Evolutionary conservation across 2,797 vertebrate species (phyloP).

Genomic region (Podarcis lilfordi): DNA sequence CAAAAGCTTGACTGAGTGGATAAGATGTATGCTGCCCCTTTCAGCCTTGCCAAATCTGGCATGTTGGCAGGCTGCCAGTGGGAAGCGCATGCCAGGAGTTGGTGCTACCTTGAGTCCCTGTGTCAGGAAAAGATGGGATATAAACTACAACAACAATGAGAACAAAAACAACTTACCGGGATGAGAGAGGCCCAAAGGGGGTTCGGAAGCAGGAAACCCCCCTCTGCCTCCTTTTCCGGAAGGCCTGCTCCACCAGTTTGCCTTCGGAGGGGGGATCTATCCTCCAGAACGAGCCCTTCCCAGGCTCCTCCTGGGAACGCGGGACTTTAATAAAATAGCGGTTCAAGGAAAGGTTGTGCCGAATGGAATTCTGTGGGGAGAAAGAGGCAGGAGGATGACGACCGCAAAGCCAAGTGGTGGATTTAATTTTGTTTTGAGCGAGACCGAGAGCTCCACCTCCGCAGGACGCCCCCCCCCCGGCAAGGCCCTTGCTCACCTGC

Average conservation of each 20-base stretch:
- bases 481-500: constrained; percentile 85
- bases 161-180: constrained; percentile 81
- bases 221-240: constrained; percentile 95
- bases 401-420: neutral
- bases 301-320: constrained; percentile 97
- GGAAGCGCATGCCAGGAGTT: constrained; percentile 24
- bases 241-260: constrained; percentile 97
- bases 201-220: constrained; percentile 97
- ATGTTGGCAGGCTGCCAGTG: constrained; percentile 26
- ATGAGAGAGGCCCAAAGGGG: constrained; percentile 96
- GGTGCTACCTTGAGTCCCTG: neutral
- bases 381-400: constrained; percentile 18
- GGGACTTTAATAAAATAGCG: constrained; percentile 99
- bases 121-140: no score
- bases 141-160: no score
- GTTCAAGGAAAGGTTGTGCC: constrained; percentile 98
- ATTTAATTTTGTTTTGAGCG: neutral
- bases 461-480: accelerated
- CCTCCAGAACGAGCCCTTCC: constrained; percentile 98
- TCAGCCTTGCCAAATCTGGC: neutral
- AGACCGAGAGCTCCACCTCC: neutral
- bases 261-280: constrained; percentile 95
- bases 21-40: constrained; percentile 59
- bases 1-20: constrained; percentile 71
- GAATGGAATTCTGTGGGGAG: constrained; percentile 91